phyloP scores from a whole-genome alignment of 2,888 invertebrate genomes.

The Crocallis elinguaria region DNA sequence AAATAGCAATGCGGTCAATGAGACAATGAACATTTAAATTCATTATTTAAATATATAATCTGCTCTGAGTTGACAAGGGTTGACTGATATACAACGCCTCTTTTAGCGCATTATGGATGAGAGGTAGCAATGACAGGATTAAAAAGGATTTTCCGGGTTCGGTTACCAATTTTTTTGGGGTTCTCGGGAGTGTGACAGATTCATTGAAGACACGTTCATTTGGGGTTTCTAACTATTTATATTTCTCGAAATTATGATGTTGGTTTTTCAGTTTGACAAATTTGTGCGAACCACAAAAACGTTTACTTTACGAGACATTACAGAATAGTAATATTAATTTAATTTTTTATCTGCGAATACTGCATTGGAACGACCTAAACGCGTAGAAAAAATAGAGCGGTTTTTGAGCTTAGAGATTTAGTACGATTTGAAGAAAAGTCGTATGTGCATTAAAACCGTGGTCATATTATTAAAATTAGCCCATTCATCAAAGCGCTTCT shows the following conservation, averaged over 20 bases:
- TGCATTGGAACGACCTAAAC: no score
- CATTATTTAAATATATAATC: constrained; percentile 35
- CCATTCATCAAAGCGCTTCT: not conserved
- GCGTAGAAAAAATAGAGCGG: no score
- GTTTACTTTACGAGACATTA: no score
- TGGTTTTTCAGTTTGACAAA: no score
- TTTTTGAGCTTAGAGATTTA: no score
- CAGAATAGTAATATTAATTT: no score
- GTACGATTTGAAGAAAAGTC: no score
- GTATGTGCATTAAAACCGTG: no score
- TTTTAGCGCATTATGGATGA: constrained; percentile 35
- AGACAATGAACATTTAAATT: constrained; percentile 33
- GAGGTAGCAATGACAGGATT: constrained; percentile 56
- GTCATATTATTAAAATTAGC: no score
- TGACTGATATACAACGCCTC: constrained; percentile 47
- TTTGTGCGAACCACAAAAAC: no score
- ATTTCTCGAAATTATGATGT: not conserved
- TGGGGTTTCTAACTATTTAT: not conserved
- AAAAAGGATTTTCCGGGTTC: constrained; percentile 35
- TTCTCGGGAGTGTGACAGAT: constrained; percentile 16
- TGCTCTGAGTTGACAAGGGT: constrained; percentile 33
- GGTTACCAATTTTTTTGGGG: constrained; percentile 24
- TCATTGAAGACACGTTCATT: constrained; percentile 16
- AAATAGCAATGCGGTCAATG: constrained; percentile 26
- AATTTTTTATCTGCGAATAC: no score